Percentiles rank a stretch among this genome's conserved stretches.
phyloP scores from a whole-genome alignment of 2,888 invertebrate genomes.

The Nemurella pictetii region DNA sequence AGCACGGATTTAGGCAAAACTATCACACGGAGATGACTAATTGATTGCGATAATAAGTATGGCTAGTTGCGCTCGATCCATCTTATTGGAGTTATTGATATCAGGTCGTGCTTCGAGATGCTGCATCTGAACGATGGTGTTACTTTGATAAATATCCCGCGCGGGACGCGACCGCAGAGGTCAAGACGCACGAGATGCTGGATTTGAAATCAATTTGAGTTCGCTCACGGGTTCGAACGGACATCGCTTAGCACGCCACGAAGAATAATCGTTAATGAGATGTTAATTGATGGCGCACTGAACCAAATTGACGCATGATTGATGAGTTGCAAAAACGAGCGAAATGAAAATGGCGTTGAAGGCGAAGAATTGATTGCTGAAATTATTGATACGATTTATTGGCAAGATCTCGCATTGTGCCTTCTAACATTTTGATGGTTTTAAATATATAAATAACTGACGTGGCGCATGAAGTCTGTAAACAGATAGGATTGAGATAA shows the following conservation, averaged over 20 bases:
- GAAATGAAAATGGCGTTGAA: not conserved
- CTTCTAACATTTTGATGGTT: no score
- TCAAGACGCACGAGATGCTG: not conserved
- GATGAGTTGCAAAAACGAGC: not conserved
- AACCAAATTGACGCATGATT: not conserved
- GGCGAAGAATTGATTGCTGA: not conserved
- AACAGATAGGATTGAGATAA: no score
- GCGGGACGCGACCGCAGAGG: not conserved
- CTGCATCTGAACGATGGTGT: not conserved
- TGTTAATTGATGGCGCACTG: not conserved
- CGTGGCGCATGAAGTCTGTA: no score
- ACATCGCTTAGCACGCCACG: not conserved
- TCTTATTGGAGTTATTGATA: conserved; percentile 20
- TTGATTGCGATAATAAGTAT: conserved; percentile 25
- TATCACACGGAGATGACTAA: not conserved
- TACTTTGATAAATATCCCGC: not conserved
- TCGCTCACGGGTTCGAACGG: not conserved
- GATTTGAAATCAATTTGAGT: not conserved
- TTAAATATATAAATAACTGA: no score
- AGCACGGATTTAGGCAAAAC: not conserved
- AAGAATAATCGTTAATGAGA: not conserved
- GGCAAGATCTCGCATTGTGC: no score
- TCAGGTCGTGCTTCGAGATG: not conserved
- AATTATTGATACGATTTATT: no score
- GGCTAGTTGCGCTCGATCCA: not conserved